phyloP scores from a whole-genome alignment of 2,113 vertebrate species.

The Urocitellus parryii region DNA sequence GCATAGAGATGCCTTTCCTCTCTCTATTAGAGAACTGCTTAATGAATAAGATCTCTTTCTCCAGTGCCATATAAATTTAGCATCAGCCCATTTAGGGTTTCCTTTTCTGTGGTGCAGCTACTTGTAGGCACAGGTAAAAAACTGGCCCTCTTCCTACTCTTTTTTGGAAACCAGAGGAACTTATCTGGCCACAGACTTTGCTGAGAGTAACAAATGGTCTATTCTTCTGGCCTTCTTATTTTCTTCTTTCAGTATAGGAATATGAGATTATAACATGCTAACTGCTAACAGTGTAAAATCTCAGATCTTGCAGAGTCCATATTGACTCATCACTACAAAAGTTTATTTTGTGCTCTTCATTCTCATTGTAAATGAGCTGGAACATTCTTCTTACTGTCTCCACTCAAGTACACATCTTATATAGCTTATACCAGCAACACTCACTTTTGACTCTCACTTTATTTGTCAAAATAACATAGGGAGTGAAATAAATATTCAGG shows the following conservation, averaged over 20 bases:
- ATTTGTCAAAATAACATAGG: not conserved
- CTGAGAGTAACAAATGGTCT: not conserved
- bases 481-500: not conserved
- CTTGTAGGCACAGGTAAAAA: not conserved
- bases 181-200: not conserved
- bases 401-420: not conserved
- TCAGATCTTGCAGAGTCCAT: not conserved
- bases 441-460: not conserved
- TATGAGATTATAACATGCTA: not conserved
- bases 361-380: not conserved
- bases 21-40: not conserved
- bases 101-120: accelerated
- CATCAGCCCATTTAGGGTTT: not conserved
- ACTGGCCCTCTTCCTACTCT: not conserved
- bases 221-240: not conserved
- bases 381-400: not conserved
- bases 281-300: not conserved
- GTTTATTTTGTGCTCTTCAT: not conserved
- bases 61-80: not conserved
- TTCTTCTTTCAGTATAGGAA: not conserved
- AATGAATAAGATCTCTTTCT: not conserved
- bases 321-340: not conserved
- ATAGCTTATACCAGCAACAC: not conserved
- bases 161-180: not conserved
- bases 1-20: accelerated